Base-by-base conservation (phyloP, 2,797 vertebrate genomes). In the Ambastaia sidthimunki region DNA sequence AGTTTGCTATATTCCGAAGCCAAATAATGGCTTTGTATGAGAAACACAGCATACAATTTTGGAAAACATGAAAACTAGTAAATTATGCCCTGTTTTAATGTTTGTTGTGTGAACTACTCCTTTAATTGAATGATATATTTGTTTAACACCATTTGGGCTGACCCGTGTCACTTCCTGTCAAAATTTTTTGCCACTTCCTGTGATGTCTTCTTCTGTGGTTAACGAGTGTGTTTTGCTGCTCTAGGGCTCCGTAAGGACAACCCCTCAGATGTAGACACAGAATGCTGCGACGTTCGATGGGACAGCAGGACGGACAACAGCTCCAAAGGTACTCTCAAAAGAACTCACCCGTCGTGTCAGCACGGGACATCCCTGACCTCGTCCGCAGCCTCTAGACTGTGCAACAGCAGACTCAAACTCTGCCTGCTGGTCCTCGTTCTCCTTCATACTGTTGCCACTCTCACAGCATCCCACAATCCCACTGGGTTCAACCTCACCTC, bases 271-370 rank as follows among this genome's bases (percentile, higher is more conserved):
- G 93, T 94, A 66, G 93, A 96, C 85, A 95, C 96, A 91, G 95
- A 97, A 94, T 99, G 98, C 94, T 99, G 98, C 89, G 97, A 99
- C 74, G 94, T 99, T 91, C 95, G 96, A 93, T 96, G 96, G 95
- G 95, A 95, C 93, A 92, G 92, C 87, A 94, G 91, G 90, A 85
- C 94, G 88, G 91, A 95, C 92, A 93, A 93, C 91, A 93, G 92
- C 82, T 93, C 96, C 90, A 90, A 92, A 91, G 96, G 95, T 89
- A 93, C 93, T 86, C 91, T 91, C 87, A 95, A 96, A 93, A 93
- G 93, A 92, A 95, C 94, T 93, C 95, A 96, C 91, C 93, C 97
- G 85, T 91, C 94, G 83, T 96, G 97, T 91, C 95, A 95, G 91
- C 96, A 95, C 89, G 93, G 95, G 90, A 95, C 96, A 84, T 96